These are phyloP conservation scores for Neoscelio sp. DNA, from an alignment of 2,888 invertebrate genomes.

Conservation along the genomic window DNA sequence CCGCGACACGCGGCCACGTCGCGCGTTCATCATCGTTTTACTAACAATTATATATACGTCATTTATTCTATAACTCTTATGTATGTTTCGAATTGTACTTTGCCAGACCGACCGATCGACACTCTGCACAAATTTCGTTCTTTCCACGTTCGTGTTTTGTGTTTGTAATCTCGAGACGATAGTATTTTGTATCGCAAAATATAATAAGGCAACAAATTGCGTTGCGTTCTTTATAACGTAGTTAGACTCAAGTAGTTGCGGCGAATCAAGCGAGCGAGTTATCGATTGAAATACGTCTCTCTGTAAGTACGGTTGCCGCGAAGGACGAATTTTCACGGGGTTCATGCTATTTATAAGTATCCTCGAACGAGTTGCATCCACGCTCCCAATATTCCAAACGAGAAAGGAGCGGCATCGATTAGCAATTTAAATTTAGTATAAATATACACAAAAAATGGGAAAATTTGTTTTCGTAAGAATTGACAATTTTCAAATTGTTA, in stretches of 20 bases:
- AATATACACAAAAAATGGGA: no score
- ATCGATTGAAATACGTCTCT: conserved; percentile 66
- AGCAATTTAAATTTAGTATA: conserved; percentile 60
- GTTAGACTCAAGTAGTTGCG: conserved; percentile 53
- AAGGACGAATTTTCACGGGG: conserved; percentile 68
- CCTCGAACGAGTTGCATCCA: conserved; percentile 63
- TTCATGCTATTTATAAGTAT: conserved; percentile 68
- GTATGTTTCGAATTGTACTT: conserved; percentile 81
- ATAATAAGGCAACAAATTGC: conserved; percentile 30
- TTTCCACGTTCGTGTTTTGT: background rate
- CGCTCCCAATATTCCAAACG: conserved; percentile 36
- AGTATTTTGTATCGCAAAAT: no score
- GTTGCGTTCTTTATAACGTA: conserved; percentile 48
- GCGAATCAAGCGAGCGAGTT: conserved; percentile 58
- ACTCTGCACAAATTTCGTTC: conserved; percentile 48
- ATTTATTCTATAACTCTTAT: conserved; percentile 74
- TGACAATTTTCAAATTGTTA: no score
- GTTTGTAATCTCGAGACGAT: no score
- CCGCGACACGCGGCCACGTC: conserved; percentile 71
- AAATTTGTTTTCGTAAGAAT: no score
- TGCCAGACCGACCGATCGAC: conserved; percentile 70
- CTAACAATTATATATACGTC: conserved; percentile 76
- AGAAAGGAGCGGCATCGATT: conserved; percentile 57
- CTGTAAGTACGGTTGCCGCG: conserved; percentile 62
- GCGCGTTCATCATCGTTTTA: conserved; percentile 71